Evolutionary conservation across 2,888 invertebrate genomes (phyloP).

Genomic region (Chloroclysta siterata): DNA sequence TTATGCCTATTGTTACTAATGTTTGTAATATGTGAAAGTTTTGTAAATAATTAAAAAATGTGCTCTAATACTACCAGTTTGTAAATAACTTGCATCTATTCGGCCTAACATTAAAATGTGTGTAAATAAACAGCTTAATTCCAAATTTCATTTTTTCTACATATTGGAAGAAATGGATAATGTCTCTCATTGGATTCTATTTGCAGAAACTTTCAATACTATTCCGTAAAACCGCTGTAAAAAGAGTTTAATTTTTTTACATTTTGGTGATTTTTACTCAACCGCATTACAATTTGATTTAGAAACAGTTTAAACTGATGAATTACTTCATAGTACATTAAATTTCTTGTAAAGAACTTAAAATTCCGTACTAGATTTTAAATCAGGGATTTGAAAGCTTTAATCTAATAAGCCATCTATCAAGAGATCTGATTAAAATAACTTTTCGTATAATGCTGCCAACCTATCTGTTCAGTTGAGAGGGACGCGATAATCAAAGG

Average conservation of each 20-base stretch:
- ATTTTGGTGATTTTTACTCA: background rate
- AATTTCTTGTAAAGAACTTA: background rate
- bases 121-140: conserved; percentile 2
- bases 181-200: background rate
- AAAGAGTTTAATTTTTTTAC: background rate
- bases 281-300: background rate
- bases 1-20: background rate
- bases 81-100: conserved; percentile 21
- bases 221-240: background rate
- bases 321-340: background rate
- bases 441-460: no score
- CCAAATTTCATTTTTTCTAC: background rate
- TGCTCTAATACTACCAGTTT: conserved; percentile 10
- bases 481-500: no score
- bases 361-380: background rate
- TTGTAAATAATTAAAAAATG: conserved; percentile 14
- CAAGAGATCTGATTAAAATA: background rate
- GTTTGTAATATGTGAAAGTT: conserved; percentile 13
- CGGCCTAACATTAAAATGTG: conserved; percentile 3
- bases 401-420: background rate
- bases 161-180: conserved; percentile 11
- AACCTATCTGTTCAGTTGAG: no score
- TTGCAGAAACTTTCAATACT: background rate
- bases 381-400: background rate
- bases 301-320: background rate